phyloP scores from a whole-genome alignment of 1,140 invertebrate species.

The Heliconius eleuchia region DNA sequence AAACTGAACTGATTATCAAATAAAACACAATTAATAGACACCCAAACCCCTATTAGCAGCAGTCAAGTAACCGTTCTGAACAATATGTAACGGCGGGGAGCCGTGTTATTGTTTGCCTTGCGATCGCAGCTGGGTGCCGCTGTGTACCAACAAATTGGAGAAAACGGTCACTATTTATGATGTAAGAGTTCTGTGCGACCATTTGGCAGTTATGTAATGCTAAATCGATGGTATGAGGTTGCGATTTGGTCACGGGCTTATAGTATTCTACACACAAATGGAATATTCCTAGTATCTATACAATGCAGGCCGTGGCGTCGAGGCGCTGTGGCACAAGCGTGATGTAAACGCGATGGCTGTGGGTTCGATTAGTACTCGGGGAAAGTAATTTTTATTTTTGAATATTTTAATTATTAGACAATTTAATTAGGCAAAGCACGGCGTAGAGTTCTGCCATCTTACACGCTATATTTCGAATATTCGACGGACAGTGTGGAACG shows the following conservation, averaged over 20 bases:
- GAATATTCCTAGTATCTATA: not conserved
- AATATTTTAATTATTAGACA: no score
- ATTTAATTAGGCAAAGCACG: no score
- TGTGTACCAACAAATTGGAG: slow-evolving; percentile 61
- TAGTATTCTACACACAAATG: not conserved
- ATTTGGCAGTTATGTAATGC: slow-evolving; percentile 2
- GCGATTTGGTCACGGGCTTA: not conserved
- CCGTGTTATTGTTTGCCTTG: slow-evolving; percentile 67
- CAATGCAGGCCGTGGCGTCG: not conserved
- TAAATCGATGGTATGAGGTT: not conserved
- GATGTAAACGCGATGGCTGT: no score
- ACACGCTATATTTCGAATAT: no score
- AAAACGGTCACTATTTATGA: slow-evolving; percentile 45
- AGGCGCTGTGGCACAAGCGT: no score
- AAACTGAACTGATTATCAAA: slow-evolving; percentile 15
- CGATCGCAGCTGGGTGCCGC: slow-evolving; percentile 54
- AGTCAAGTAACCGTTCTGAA: slow-evolving; percentile 63
- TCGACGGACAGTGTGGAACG: no score
- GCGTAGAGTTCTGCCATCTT: no score
- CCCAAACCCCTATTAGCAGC: slow-evolving; percentile 34
- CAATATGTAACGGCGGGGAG: slow-evolving; percentile 69
- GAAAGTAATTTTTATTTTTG: no score
- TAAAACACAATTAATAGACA: slow-evolving; percentile 30
- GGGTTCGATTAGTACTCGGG: no score
- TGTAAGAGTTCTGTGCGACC: not conserved